phyloP scores from a whole-genome alignment of 2,113 vertebrate species.

The Sapajus apella region DNA sequence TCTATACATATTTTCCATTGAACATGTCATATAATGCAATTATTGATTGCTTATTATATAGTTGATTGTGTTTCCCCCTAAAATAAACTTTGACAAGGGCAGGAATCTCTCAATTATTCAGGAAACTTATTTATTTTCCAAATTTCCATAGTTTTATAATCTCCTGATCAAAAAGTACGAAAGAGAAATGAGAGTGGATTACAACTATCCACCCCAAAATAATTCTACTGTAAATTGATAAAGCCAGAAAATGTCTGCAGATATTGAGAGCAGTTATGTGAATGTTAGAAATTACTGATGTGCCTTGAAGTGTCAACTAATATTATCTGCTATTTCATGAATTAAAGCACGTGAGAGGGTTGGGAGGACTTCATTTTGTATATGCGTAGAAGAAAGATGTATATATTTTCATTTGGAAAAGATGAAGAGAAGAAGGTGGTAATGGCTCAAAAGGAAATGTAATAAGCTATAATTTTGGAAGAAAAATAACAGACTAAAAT shows the following conservation, averaged over 20 bases:
- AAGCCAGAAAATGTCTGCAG: background rate
- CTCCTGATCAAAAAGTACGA: background rate
- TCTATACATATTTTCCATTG: background rate
- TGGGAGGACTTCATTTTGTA: background rate
- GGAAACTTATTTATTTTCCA: background rate
- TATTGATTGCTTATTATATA: background rate
- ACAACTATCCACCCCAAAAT: background rate
- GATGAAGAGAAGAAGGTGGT: background rate
- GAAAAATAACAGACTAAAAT: background rate
- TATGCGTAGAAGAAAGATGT: background rate
- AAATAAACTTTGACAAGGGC: background rate
- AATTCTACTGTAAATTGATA: background rate
- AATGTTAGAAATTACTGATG: background rate
- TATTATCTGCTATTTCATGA: background rate
- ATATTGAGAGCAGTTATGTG: background rate
- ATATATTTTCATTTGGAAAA: background rate
- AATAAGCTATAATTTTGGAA: background rate
- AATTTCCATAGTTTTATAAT: background rate
- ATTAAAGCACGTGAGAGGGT: background rate
- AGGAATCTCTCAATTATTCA: background rate
- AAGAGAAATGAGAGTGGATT: background rate
- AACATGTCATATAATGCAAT: background rate
- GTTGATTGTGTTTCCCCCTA: background rate
- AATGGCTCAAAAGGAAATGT: background rate
- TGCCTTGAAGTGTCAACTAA: background rate